A percentile compares a stretch with the other conserved stretches of the same genome.
Evolutionary conservation across 2,113 vertebrate species (phyloP).

Genomic region (Salvelinus sp.): DNA sequence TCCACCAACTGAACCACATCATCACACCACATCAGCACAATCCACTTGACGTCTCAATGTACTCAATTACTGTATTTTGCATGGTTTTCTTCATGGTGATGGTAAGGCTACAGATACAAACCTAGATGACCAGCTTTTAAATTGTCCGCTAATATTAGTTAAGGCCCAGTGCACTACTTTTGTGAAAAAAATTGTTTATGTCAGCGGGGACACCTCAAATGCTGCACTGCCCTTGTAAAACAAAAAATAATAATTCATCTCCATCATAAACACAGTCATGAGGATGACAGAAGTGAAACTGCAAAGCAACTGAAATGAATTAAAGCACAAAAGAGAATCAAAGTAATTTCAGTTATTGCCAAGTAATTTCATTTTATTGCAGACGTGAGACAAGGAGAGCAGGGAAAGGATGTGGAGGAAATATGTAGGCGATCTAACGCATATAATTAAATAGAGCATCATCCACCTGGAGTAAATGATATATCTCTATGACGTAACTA

Average conservation of each 20-base stretch:
- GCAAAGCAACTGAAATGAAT: not conserved
- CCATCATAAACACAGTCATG: not conserved
- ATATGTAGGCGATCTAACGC: not conserved
- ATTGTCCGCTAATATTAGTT: too few relatives aligned
- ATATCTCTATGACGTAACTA: too few relatives aligned
- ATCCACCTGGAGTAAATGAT: too few relatives aligned
- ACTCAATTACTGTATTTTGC: too few relatives aligned
- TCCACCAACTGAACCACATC: too few relatives aligned
- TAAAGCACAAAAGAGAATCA: not conserved
- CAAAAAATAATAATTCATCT: not conserved
- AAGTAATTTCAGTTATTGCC: too few relatives aligned
- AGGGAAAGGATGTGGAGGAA: not conserved
- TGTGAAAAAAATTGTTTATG: not conserved
- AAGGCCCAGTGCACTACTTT: too few relatives aligned
- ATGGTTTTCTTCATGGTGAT: too few relatives aligned
- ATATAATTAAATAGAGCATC: not conserved
- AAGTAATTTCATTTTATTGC: not conserved
- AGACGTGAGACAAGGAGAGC: not conserved
- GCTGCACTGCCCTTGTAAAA: not conserved
- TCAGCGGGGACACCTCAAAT: not conserved
- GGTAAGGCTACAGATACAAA: too few relatives aligned
- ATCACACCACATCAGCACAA: too few relatives aligned
- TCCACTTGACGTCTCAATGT: too few relatives aligned
- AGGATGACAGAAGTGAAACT: not conserved
- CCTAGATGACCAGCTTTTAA: too few relatives aligned